These are phyloP conservation scores for Proisotoma minuta DNA, from an alignment of 2,888 invertebrate genomes.

Conservation along the genomic window DNA sequence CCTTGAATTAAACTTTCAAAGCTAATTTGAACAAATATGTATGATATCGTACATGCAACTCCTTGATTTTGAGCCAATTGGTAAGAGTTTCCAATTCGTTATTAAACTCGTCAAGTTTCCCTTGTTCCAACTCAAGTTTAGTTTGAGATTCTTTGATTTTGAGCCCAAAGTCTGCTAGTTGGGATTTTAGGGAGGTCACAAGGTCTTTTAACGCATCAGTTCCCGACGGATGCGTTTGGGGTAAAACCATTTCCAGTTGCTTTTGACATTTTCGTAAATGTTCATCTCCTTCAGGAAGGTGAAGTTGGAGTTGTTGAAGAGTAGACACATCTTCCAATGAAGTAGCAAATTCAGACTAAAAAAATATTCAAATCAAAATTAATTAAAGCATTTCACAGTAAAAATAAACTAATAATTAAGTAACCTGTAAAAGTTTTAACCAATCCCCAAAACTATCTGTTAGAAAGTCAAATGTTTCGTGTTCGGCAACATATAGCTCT, in stretches of 20 bases:
- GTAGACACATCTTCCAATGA: slow-evolving; percentile 68
- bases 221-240: slow-evolving; percentile 71
- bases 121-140: slow-evolving; percentile 69
- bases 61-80: slow-evolving; percentile 75
- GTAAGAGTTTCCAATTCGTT: slow-evolving; percentile 70
- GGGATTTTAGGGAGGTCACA: slow-evolving; percentile 67
- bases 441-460: slow-evolving; percentile 79
- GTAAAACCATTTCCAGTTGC: slow-evolving; percentile 66
- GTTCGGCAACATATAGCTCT: slow-evolving; percentile 70
- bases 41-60: no score
- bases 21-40: no score
- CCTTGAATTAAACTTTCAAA: no score
- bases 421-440: slow-evolving; percentile 70
- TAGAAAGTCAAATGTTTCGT: slow-evolving; percentile 65
- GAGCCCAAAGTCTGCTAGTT: slow-evolving; percentile 70
- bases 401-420: no score
- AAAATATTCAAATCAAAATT: no score
- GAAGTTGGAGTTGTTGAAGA: slow-evolving; percentile 22
- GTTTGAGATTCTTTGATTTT: slow-evolving; percentile 67
- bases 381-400: no score
- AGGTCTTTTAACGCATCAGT: slow-evolving; percentile 68
- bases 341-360: slow-evolving; percentile 71
- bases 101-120: slow-evolving; percentile 77
- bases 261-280: slow-evolving; percentile 65
- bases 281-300: slow-evolving; percentile 56